Conservation (phyloP, 2,888 invertebrate species). For the Drosophila tanythrix region DNA sequence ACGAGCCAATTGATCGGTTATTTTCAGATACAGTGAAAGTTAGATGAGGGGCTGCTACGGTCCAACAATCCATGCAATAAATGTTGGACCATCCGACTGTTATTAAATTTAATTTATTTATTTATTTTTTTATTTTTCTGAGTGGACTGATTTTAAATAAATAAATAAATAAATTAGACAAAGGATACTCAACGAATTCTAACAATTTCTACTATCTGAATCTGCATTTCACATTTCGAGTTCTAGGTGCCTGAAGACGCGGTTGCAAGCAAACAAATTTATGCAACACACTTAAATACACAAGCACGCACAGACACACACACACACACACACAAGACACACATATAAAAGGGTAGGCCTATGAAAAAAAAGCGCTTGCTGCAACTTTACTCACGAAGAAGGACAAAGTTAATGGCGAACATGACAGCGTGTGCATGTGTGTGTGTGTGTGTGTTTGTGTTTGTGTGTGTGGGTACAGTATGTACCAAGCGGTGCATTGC, state of each 20-base stretch:
- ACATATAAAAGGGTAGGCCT: conserved; percentile 68
- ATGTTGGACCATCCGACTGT: background rate
- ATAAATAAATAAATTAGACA: background rate
- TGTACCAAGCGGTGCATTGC: conserved; percentile 81
- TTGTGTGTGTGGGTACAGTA: conserved; percentile 77
- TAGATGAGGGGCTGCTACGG: background rate
- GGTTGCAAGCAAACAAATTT: conserved; percentile 19
- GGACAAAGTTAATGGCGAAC: conserved; percentile 63
- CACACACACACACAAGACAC: conserved; percentile 5
- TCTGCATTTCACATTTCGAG: conserved; percentile 20
- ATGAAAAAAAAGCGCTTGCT: conserved; percentile 55
- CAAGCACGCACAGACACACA: conserved; percentile 11
- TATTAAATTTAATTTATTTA: background rate
- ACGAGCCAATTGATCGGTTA: background rate
- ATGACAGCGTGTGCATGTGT: conserved; percentile 58
- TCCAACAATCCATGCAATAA: background rate
- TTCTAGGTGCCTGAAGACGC: conserved; percentile 13
- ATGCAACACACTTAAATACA: conserved; percentile 20
- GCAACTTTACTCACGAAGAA: conserved; percentile 48
- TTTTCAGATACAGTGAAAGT: background rate
- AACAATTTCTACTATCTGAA: conserved; percentile 7
- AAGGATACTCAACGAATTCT: background rate
- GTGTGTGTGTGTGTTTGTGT: conserved; percentile 19
- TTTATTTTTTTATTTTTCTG: background rate
- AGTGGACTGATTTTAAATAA: background rate